These are phyloP conservation scores for Condylostylus longicornis DNA, from an alignment of 1,140 invertebrate genomes.

Conservation along the genomic window DNA sequence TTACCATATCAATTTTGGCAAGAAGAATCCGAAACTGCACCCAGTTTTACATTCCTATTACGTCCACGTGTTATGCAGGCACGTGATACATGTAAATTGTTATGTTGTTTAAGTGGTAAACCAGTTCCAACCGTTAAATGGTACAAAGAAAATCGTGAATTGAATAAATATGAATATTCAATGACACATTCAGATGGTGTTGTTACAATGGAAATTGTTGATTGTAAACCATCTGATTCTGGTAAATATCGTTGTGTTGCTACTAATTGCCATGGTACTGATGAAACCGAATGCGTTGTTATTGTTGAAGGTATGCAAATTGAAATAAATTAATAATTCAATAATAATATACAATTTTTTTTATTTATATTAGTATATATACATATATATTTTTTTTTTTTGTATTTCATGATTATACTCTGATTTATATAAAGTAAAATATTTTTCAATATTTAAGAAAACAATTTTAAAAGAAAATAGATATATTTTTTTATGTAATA, in stretches of 20 bases:
- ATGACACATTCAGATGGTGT: slow-evolving; percentile 86
- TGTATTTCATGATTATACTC: too few species aligned
- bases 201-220: slow-evolving; percentile 89
- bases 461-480: too few species aligned
- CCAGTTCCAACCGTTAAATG: slow-evolving; percentile 81
- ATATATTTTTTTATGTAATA: too few species aligned
- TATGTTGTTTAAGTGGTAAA: slow-evolving; percentile 88
- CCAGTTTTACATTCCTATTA: slow-evolving; percentile 92
- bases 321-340: too few species aligned
- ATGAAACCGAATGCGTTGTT: slow-evolving; percentile 89
- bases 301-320: slow-evolving; percentile 78
- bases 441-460: too few species aligned
- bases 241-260: slow-evolving; percentile 92
- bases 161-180: slow-evolving; percentile 78
- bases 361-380: too few species aligned
- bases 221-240: slow-evolving; percentile 85
- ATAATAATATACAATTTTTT: too few species aligned
- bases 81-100: slow-evolving; percentile 84
- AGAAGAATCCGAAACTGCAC: slow-evolving; percentile 76
- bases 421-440: too few species aligned
- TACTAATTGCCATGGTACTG: slow-evolving; percentile 77
- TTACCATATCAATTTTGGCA: slow-evolving; percentile 64
- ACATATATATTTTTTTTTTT: too few species aligned
- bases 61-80: slow-evolving; percentile 96
- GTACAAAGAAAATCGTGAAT: slow-evolving; percentile 85